Percentiles rank a stretch among this genome's conserved stretches.
Conservation (phyloP, 2,888 invertebrate genomes). For the Drosophila robusta region DNA sequence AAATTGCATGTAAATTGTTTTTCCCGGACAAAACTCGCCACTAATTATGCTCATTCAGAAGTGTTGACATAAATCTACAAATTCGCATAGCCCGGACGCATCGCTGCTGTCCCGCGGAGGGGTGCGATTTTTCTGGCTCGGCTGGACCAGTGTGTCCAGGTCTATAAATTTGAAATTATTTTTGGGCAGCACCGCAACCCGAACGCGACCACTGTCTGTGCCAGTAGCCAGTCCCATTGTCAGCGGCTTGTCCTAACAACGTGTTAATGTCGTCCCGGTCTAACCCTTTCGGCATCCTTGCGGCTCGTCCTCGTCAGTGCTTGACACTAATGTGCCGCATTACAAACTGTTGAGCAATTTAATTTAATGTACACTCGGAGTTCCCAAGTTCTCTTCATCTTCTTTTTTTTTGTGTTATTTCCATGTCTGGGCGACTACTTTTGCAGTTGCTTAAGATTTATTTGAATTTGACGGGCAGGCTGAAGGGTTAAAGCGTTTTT, state of each 20-base stretch:
- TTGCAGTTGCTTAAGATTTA: slow-evolving; percentile 73
- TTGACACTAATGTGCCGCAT: slow-evolving; percentile 84
- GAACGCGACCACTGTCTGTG: slow-evolving; percentile 17
- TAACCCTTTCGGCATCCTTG: slow-evolving; percentile 58
- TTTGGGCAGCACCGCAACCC: slow-evolving; percentile 47
- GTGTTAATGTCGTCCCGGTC: slow-evolving; percentile 74
- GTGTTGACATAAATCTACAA: slow-evolving; percentile 79
- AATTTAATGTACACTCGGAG: slow-evolving; percentile 77
- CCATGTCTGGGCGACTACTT: slow-evolving; percentile 38
- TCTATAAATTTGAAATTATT: slow-evolving; percentile 77
- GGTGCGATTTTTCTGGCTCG: slow-evolving; percentile 34
- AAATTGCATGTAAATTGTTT: slow-evolving; percentile 78
- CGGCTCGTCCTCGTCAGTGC: slow-evolving; percentile 61
- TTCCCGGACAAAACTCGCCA: slow-evolving; percentile 67
- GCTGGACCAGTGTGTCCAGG: slow-evolving; percentile 71
- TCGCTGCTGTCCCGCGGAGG: slow-evolving; percentile 33
- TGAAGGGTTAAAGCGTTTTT: slow-evolving; percentile 47
- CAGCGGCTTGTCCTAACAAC: slow-evolving; percentile 70
- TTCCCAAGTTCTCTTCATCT: slow-evolving; percentile 14
- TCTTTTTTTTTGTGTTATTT: slow-evolving; percentile 20
- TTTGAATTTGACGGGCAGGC: slow-evolving; percentile 59
- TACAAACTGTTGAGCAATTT: slow-evolving; percentile 84
- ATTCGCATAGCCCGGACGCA: slow-evolving; percentile 25
- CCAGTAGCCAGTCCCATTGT: slow-evolving; percentile 44
- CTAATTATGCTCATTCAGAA: slow-evolving; percentile 80